Base-by-base conservation (phyloP, 2,797 vertebrate genomes). In the Syngnathus acus region DNA sequence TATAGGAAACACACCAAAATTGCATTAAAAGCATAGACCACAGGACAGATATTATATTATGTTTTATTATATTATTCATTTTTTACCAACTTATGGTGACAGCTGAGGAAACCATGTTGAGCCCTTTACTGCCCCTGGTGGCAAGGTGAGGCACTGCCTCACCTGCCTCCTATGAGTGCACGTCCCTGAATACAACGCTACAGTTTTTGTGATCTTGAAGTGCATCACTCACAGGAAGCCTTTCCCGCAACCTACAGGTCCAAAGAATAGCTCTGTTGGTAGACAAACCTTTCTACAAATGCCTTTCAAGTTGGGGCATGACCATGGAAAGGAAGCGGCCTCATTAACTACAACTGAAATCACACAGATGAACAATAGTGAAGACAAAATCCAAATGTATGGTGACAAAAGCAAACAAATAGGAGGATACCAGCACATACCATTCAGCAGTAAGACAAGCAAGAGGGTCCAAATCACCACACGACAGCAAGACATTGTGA, bases 201-300 rank as follows among this genome's bases (percentile, higher is more conserved):
- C 23, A 45, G 7, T 47, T 9, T 19, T 10, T 8, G 7, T 16
- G 37, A 43, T 9, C 61, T 11, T 48, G 1, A 39, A 50, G 8
- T 54, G 51, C 9, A 17, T 16, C 62, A 89, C 90, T 90, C 72
- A 92, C 91, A 86, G 64, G 70, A 86, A 91, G 57, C 82, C 89
- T 72, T 91, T 92, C 47, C 90, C 90, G 47, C 91, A 92, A 62
- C 90, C 90, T 47, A 92, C 82, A 48, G 91, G 89, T 82, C 91
- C 91, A 68, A 92, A 92, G 82, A 92, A 90, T 14, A 92, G 65
- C 59, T 92, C 91, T 53, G 86, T 80, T 47, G 90, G 86, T 11
- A 90, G 86, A 72, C 91, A 92, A 68, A 88, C 84, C 62, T 90
- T 89, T 67, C 88, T 84, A 65, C 91, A 92, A 58, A 88, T 83